A percentile compares a stretch with the other conserved stretches of the same genome.
These are phyloP conservation scores for Sphaerophoria taeniata DNA, from an alignment of 2,888 invertebrate genomes.

Conservation along the genomic window DNA sequence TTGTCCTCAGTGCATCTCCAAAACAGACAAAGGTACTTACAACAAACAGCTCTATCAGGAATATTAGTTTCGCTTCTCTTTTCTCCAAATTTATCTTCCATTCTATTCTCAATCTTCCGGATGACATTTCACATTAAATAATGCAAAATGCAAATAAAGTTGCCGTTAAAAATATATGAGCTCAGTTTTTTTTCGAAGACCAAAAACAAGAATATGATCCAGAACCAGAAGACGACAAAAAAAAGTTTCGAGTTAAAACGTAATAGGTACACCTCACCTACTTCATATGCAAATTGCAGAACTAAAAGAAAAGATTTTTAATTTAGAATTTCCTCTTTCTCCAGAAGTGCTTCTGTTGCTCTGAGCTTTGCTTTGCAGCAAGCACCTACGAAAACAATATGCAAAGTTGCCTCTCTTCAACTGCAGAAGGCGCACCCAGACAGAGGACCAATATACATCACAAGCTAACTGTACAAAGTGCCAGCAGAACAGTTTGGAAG, in stretches of 20 bases:
- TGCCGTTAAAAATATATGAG: slow-evolving; percentile 61
- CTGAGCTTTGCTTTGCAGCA: not conserved
- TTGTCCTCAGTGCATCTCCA: not conserved
- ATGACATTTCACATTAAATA: slow-evolving; percentile 66
- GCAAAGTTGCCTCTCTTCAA: slow-evolving; percentile 53
- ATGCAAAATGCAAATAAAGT: slow-evolving; percentile 70
- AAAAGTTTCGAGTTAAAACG: slow-evolving; percentile 11
- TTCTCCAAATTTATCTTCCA: slow-evolving; percentile 5
- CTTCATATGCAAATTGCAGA: slow-evolving; percentile 67
- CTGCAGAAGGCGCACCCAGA: slow-evolving; percentile 1
- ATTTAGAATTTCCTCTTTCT: slow-evolving; percentile 56
- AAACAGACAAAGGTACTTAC: slow-evolving; percentile 26
- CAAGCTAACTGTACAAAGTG: not conserved
- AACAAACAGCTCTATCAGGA: slow-evolving; percentile 17
- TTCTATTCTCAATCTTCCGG: slow-evolving; percentile 30
- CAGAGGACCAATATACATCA: slow-evolving; percentile 30
- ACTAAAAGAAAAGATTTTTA: slow-evolving; percentile 65
- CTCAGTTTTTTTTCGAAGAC: slow-evolving; percentile 7
- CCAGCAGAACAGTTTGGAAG: not conserved
- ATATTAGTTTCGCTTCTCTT: not conserved
- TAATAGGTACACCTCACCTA: slow-evolving; percentile 14
- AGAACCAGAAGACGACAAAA: not conserved
- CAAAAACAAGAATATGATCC: not conserved
- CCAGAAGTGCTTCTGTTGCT: not conserved
- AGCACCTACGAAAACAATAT: slow-evolving; percentile 63